Evolutionary conservation across 2,888 invertebrate genomes (phyloP), one percentile per base, ranked within the genome.

Genomic region (Mesorhabditis sp.): DNA sequence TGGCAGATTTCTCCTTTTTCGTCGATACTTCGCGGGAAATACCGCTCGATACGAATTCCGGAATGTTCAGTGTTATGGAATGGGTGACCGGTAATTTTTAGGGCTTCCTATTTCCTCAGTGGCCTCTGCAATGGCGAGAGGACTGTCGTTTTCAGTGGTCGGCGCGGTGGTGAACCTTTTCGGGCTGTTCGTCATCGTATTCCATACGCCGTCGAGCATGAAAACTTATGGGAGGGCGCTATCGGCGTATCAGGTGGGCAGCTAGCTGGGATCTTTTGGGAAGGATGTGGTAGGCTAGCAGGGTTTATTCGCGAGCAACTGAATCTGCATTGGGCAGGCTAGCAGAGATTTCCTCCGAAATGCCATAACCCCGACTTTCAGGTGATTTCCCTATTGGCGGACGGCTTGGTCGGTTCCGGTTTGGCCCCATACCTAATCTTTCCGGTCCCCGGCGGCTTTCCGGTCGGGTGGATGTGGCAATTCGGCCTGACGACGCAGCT

Each of bases 391-490:
- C n/a, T 50, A n/a, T 13, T 50, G 7, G 58, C 58, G 7, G 58
- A 50, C n/a, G 58, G 58, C n/a, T 50, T 50, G 58, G n/a, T 50
- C n/a, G 58, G 58, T 10, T 50, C 58, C 1, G 58, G 10, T 50
- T 2, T 50, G 7, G 58, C 58, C 10, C 58, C 58, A 2, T 50
- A 50, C n/a, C n/a, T 50, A 2, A 50, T 50, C 58, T 50, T 50
- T n/a, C 58, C 58, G 58, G 58, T 50, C n/a, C 58, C 58, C 58
- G 58, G 58, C n/a, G 58, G 58, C n/a, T n/a, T 50, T 13, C 58
- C 58, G n/a, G n/a, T 50, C 10, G 58, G 58, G 7, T 50, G 58
- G 58, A 50, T 50, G 58, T 50, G 58, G 58, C 7, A 50, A 50
- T n/a, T 50, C 58, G 58, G 58, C 58, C 7, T 50, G 10, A 13